Base-by-base conservation (phyloP, 1,140 invertebrate genomes). In the Rhagoletis zephyria region DNA sequence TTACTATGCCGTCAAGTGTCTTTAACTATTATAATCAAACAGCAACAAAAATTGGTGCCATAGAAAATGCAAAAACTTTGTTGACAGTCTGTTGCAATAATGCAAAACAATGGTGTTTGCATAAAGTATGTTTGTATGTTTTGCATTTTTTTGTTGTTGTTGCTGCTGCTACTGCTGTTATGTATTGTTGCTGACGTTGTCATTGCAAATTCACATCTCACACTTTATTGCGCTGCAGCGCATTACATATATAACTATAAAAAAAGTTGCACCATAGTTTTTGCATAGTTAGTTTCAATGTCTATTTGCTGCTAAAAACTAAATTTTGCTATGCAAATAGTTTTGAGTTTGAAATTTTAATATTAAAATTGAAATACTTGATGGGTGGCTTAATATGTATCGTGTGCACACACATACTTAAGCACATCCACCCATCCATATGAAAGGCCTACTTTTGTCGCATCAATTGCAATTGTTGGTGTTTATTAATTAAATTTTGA, bases 311-410 rank as follows among this genome's bases (percentile, higher is more conserved):
- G 67, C 42, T 45, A 16, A 45, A 48, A 16, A 74, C 12, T 40
- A 12, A 48, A 16, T 48, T 12, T 48, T 74, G 42, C 45, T 74
- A 74, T 74, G 67, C 67, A 74, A 74, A 74, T 74, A 74, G 67
- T 74, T 74, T 74, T 48, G 67, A 74, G 42, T 74, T 74, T 74
- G 40, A 74, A 42, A 74, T 45, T 74, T 74, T 74, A 74, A 45
- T 45, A 74, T 42, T 74, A 42, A 74, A 74, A 45, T 42, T 74
- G 12, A 3, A 42, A n/a, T 48, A 14, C 42, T 48, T 16, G 42
- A 51, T 81, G 19, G 45, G 48, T 81, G 45, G 7, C 51, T 3
- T 42, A 30, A 30, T 30, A 30, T 30, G 30, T 30, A 30, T 30
- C 30, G 16, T 4, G 61, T n/a, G 16, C 74, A 48, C 70, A 48